Percentiles rank a stretch among this genome's conserved stretches.
These are phyloP conservation scores for Vireo altiloquus DNA, from an alignment of 2,113 vertebrate species.

Conservation along the genomic window DNA sequence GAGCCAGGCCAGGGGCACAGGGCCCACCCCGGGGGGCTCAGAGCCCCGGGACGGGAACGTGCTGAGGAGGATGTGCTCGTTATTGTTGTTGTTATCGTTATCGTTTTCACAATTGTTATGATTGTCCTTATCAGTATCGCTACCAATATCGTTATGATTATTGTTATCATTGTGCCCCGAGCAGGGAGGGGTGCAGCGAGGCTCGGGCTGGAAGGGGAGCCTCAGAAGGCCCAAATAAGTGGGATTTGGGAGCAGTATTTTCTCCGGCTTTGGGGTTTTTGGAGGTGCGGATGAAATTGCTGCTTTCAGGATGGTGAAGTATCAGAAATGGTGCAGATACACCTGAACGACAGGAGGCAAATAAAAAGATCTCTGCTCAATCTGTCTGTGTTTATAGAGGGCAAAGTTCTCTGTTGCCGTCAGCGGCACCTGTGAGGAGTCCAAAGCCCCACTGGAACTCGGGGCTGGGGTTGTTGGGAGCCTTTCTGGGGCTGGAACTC, in stretches of 20 bases:
- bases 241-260: neutral
- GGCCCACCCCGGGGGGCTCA: too few species aligned
- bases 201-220: too few species aligned
- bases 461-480: neutral
- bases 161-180: neutral
- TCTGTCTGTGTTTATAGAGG: neutral
- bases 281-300: neutral
- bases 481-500: neutral
- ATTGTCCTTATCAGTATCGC: too few species aligned
- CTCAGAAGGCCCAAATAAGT: neutral
- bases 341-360: too few species aligned
- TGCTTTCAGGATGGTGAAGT: neutral
- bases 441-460: accelerated
- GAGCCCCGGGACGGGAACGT: too few species aligned
- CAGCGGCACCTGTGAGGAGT: neutral
- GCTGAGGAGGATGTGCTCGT: neutral
- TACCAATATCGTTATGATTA: neutral
- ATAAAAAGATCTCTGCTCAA: neutral
- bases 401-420: neutral
- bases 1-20: too few species aligned
- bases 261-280: neutral
- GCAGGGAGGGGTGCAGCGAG: too few species aligned
- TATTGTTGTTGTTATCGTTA: neutral
- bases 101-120: neutral
- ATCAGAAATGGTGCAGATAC: accelerated